Base-by-base conservation (phyloP, 2,113 vertebrate species). In the Nansenia antarctica region DNA sequence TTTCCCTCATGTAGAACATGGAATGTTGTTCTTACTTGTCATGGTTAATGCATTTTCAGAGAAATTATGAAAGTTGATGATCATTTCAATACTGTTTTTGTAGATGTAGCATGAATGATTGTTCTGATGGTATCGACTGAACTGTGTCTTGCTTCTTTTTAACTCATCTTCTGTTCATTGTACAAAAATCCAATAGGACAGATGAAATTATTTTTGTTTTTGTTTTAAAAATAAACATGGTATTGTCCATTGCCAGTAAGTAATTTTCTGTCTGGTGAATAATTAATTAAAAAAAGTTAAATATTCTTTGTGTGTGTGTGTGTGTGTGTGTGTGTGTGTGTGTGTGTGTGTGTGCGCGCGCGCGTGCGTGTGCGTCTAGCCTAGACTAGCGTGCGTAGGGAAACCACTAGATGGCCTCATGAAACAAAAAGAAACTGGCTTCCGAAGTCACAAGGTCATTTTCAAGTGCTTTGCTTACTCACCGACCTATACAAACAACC, bases 191-290 rank as follows among this genome's bases (percentile, higher is more conserved):
- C 47, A 35, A 59, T 74, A 62, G 67, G 20, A 62, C 42, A 61
- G 65, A 65, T 24, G n/a, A n/a, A n/a, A n/a, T n/a, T n/a, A n/a
- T n/a, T n/a, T n/a, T n/a, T n/a, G n/a, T n/a, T 8, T 30, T 58
- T 8, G 29, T 69, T 63, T 63, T 29, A 30, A 63, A 30, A 63
- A 37, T 45, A 62, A 30, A 22, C 12, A 1, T 4, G 37, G 45
- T 63, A 14, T 30, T n/a, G 3, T 45, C 26, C 18, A 63, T 30
- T 69, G n/a, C 62, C 73, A 32, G 22, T 53, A 37, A 64, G 52
- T 80, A 26, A 74, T 69, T 67, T n/a, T n/a, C n/a, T 80, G 7
- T 76, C 15, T 57, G 34, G 42, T 74, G 61, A 9, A 69, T 72
- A 4, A 65, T 53, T 76, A 66, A 76, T 71, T 78, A 57, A 82